Percentiles rank a stretch among this genome's conserved stretches.
Conservation (phyloP, 2,113 vertebrate species). For the Ctenomys sociabilis region DNA sequence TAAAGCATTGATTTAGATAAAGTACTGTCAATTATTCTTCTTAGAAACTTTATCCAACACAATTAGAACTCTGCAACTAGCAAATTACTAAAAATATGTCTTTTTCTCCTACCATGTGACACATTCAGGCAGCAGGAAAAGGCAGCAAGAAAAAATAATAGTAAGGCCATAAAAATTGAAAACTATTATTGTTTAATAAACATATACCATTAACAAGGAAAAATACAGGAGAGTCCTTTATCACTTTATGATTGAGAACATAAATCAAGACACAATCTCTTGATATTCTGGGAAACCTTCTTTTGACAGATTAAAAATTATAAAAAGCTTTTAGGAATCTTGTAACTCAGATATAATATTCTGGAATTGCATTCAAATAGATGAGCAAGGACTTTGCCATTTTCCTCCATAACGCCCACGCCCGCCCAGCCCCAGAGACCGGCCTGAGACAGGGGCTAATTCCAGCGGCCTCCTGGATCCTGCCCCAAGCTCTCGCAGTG, state of each 20-base stretch:
- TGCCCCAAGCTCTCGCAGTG: too few relatives aligned
- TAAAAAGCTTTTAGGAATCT: background rate
- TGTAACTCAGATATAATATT: constrained; percentile 4
- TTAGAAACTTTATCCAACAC: background rate
- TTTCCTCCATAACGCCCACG: too few relatives aligned
- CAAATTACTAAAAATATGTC: background rate
- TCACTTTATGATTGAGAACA: constrained; percentile 11
- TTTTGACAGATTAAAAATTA: background rate
- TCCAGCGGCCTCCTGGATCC: too few relatives aligned
- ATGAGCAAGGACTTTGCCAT: background rate
- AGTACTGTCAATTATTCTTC: constrained; percentile 10
- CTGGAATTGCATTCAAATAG: background rate
- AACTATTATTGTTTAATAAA: constrained; percentile 39
- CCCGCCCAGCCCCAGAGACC: too few relatives aligned
- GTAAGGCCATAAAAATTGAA: background rate
- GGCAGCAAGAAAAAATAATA: background rate
- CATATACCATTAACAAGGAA: constrained; percentile 9
- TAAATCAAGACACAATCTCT: constrained; percentile 3
- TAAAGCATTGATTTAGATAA: constrained; percentile 9
- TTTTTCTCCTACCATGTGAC: background rate
- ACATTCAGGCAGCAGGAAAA: background rate
- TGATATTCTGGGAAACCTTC: background rate
- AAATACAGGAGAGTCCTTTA: background rate
- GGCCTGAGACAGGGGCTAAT: too few relatives aligned
- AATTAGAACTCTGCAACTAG: constrained; percentile 9